These are phyloP conservation scores for Pinctada fucata DNA, from an alignment of 2,888 invertebrate genomes.

Conservation along the genomic window DNA sequence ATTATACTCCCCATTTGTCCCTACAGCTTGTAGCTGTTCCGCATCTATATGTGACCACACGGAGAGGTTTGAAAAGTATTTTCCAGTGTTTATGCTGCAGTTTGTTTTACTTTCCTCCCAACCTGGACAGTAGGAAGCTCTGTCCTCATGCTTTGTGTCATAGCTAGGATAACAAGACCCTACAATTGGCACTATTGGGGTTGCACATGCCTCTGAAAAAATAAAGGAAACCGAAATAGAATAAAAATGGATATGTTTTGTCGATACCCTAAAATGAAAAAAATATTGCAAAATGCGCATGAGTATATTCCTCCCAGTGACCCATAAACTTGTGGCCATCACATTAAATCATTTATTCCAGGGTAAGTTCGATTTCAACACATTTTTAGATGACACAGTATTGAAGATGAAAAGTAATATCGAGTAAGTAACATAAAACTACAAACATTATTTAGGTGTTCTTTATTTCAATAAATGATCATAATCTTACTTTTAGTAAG, in stretches of 20 bases:
- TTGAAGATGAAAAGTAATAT: conserved; percentile 12
- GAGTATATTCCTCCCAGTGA: too few relatives aligned
- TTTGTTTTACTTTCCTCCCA: conserved; percentile 40
- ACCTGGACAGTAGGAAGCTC: conserved; percentile 45
- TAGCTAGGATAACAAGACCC: conserved; percentile 45
- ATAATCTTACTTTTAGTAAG: too few relatives aligned
- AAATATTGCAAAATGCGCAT: too few relatives aligned
- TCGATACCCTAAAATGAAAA: too few relatives aligned
- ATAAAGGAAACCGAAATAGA: not conserved
- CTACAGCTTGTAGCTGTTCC: conserved; percentile 51
- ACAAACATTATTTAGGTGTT: too few relatives aligned
- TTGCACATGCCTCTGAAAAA: conserved; percentile 12
- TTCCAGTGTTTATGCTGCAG: not conserved
- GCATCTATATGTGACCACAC: conserved; percentile 59
- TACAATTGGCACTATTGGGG: conserved; percentile 1
- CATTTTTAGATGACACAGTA: not conserved
- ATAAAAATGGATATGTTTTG: too few relatives aligned
- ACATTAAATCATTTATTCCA: too few relatives aligned
- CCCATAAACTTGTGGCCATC: too few relatives aligned
- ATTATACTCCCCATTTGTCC: conserved; percentile 52
- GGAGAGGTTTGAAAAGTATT: conserved; percentile 38
- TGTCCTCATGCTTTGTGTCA: conserved; percentile 41
- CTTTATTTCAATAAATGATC: too few relatives aligned
- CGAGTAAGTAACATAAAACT: too few relatives aligned
- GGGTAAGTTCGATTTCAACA: too few relatives aligned